Conservation (phyloP, 2,888 invertebrate genomes). For the Orthosia cruda region DNA sequence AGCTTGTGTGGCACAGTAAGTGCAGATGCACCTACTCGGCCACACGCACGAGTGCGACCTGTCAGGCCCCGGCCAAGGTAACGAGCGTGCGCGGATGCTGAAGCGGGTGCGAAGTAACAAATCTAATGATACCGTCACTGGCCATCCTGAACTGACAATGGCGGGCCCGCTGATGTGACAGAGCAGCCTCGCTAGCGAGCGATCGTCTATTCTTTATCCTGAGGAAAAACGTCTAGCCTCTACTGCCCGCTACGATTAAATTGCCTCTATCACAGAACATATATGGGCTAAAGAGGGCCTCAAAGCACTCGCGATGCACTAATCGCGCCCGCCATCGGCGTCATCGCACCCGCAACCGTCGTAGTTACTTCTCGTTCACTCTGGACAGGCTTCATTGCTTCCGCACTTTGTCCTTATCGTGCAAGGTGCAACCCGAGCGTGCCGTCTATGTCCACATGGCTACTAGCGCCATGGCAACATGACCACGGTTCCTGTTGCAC, state of each 20-base stretch:
- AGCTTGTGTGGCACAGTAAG: conserved; percentile 25
- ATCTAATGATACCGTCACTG: not conserved
- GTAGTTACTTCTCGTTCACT: not conserved
- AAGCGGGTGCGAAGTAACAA: not conserved
- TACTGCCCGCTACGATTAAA: not conserved
- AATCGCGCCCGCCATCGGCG: not conserved
- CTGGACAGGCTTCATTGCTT: conserved; percentile 29
- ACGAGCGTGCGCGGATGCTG: not conserved
- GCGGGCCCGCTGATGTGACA: not conserved
- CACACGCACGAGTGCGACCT: conserved; percentile 15
- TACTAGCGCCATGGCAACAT: conserved; percentile 81
- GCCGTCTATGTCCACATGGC: conserved; percentile 33
- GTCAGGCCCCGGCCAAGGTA: not conserved
- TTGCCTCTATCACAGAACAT: too few species aligned
- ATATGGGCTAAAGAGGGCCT: too few species aligned
- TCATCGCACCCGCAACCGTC: not conserved
- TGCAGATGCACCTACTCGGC: conserved; percentile 35
- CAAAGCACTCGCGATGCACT: too few species aligned
- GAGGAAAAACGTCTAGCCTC: not conserved
- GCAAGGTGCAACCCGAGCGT: conserved; percentile 59
- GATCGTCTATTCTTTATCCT: not conserved
- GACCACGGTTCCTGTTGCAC: conserved; percentile 70
- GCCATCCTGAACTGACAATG: not conserved
- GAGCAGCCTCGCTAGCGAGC: not conserved
- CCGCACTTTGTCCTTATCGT: conserved; percentile 64